Base-by-base conservation (phyloP, 2,797 vertebrate species). In the Aplochiton taeniatus region DNA sequence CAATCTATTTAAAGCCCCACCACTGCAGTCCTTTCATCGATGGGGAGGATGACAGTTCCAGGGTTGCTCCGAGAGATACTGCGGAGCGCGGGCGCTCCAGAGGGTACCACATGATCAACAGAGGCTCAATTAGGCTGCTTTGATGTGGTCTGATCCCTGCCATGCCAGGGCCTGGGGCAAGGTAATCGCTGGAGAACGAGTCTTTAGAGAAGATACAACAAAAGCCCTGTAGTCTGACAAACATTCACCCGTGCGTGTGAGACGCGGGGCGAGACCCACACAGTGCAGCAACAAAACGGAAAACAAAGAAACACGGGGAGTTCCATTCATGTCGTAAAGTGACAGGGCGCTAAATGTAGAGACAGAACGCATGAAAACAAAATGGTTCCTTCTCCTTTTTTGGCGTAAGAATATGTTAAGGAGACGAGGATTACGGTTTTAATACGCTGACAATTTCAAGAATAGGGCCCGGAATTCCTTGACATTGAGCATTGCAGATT, bases 91-190 rank as follows among this genome's bases (percentile, higher is more conserved):
- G 43, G n/a, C 50, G 70, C 77, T 63, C 65, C 50, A 48, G 63
- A 65, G 60, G 69, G 61, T 57, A 1, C 17, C 2, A n/a, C 45
- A 8, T n/a, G n/a, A n/a, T 58, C 47, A 14, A 10, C 19, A 68
- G 50, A n/a, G 50, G 73, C 77, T 77, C 74, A 88, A 77, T 86
- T 84, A 79, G 75, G 63, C 59, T 17, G n/a, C 55, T 81, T 79
- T 83, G 62, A 68, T 73, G 72, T 66, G 65, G 81, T 83, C 63
- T 76, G 62, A 79, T 59, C 64, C 70, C 20, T 13, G 43, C 58
- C 75, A 83, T 78, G 78, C 71, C 61, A 48, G 68, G 63, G 43
- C 13, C 20, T 45, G 59, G 59, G 69, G 72, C 68, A 46, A 52
- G 68, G 55, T 50, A 19, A 31, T 49, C 63, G 52, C 62, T 46